These are phyloP conservation scores for Cossypha niveicapilla DNA, from an alignment of 2,797 vertebrate genomes.

Conservation along the genomic window DNA sequence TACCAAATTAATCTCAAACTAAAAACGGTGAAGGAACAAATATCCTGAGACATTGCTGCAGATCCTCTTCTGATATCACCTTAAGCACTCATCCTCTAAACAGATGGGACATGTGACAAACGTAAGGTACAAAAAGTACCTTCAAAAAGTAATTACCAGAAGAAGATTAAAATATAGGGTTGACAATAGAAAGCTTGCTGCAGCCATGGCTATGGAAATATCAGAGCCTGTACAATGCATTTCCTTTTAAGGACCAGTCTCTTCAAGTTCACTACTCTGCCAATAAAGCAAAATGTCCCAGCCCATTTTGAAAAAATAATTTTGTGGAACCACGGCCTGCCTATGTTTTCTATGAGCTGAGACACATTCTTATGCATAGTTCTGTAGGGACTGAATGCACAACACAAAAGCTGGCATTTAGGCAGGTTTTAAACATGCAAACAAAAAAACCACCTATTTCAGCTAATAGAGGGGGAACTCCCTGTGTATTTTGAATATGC, in stretches of 20 bases:
- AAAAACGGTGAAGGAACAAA: background rate
- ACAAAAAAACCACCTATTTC: background rate
- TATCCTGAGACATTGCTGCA: background rate
- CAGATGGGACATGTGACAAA: background rate
- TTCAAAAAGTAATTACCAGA: background rate
- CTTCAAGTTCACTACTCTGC: conserved; percentile 2
- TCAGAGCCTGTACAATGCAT: background rate
- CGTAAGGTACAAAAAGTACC: background rate
- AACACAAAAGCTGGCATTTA: background rate
- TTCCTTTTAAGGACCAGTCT: conserved; percentile 53
- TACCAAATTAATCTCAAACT: background rate
- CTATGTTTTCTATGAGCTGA: background rate
- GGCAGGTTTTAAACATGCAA: background rate
- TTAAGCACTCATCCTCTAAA: background rate
- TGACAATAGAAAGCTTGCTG: background rate
- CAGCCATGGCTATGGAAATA: background rate
- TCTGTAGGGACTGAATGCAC: background rate
- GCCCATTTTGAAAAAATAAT: background rate
- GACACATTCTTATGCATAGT: background rate
- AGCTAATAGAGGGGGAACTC: background rate
- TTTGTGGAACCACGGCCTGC: background rate
- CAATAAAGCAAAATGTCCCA: background rate
- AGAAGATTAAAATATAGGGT: background rate
- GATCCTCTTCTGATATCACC: background rate
- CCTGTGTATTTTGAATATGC: background rate